These are phyloP conservation scores for Diorhabda sublineata DNA, from an alignment of 1,140 invertebrate species.

Conservation along the genomic window DNA sequence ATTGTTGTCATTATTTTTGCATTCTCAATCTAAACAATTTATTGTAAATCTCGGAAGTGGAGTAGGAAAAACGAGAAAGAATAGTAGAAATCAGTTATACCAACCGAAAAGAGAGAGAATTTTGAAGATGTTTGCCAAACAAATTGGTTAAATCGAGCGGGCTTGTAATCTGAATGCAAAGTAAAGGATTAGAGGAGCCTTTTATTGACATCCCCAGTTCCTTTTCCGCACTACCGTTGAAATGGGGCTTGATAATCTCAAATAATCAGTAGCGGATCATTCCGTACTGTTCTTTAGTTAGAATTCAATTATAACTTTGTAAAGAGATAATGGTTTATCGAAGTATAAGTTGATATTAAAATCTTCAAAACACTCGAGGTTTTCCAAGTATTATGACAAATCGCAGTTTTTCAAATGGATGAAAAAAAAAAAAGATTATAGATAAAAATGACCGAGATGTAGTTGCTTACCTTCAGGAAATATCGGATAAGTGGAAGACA, in stretches of 20 bases:
- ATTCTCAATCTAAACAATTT: background rate
- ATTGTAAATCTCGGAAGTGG: background rate
- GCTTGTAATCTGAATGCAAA: conserved; percentile 38
- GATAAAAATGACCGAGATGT: too few species aligned
- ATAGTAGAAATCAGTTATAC: conserved; percentile 16
- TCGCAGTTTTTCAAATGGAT: too few species aligned
- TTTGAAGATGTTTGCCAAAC: conserved; percentile 35
- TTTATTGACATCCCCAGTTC: conserved; percentile 34
- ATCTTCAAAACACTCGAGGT: too few species aligned
- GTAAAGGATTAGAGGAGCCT: conserved; percentile 37
- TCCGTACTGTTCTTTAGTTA: background rate
- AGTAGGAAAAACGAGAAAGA: conserved; percentile 9
- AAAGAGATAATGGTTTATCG: too few species aligned
- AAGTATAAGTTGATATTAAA: too few species aligned
- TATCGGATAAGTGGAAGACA: too few species aligned
- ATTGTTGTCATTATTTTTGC: background rate
- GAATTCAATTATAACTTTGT: too few species aligned
- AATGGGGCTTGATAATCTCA: background rate
- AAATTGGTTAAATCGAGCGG: conserved; percentile 39
- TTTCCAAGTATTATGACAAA: too few species aligned
- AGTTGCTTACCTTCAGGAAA: too few species aligned
- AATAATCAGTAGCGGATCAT: background rate
- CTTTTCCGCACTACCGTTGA: conserved; percentile 20
- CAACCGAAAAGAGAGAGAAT: conserved; percentile 12
- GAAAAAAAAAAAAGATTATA: too few species aligned